These are phyloP conservation scores for Nephrotoma guestfalica DNA, from an alignment of 2,888 invertebrate species.

Conservation along the genomic window DNA sequence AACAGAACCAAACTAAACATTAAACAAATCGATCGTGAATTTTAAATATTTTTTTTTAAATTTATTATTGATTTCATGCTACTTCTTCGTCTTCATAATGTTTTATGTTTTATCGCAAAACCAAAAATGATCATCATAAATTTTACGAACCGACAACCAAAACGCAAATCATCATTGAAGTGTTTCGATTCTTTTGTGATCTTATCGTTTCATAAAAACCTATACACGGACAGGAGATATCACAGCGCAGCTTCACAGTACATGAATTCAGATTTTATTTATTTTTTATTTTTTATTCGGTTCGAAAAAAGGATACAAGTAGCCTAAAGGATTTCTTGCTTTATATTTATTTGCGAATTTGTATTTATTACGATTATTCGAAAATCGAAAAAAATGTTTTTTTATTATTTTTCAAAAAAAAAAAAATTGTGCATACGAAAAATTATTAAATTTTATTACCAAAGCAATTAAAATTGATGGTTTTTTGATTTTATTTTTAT, in stretches of 20 bases:
- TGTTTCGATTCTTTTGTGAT: neutral
- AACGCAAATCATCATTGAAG: neutral
- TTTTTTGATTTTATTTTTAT: neutral
- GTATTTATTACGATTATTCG: neutral
- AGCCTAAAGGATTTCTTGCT: neutral
- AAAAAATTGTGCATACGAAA: neutral
- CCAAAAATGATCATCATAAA: neutral
- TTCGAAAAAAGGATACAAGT: neutral
- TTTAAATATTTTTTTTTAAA: neutral
- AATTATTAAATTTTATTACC: neutral
- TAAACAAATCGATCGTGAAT: neutral
- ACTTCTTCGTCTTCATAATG: neutral
- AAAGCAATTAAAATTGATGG: neutral
- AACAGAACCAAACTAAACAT: neutral
- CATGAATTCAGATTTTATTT: neutral
- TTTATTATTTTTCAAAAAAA: neutral
- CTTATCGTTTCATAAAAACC: neutral
- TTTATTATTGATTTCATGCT: neutral
- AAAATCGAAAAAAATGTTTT: neutral
- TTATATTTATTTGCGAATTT: neutral
- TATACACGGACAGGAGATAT: neutral
- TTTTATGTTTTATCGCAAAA: neutral
- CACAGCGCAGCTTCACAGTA: neutral
- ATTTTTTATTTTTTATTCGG: neutral
- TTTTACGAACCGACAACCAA: neutral